Evolutionary conservation across 23 tunicate genomes (phyloP).

Genomic region (Oikopleura dioica): DNA sequence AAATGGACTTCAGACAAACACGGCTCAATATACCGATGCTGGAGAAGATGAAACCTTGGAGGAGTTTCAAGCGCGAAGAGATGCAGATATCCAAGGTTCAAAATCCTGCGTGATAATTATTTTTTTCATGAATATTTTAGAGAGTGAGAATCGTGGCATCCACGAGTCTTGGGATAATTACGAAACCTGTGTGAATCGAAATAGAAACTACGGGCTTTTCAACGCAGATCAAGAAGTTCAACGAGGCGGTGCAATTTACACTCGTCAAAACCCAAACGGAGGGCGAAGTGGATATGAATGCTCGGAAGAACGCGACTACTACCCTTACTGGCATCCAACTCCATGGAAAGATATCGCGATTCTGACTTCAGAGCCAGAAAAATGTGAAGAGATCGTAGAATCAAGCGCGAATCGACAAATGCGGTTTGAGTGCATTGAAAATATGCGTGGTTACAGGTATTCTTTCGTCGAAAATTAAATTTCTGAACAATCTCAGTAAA

Average conservation of each 20-base stretch:
- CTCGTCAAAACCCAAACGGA: slow-evolving; percentile 46
- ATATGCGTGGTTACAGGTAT: no score
- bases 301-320: slow-evolving; percentile 64
- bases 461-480: no score
- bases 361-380: slow-evolving; percentile 14
- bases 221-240: slow-evolving; percentile 37
- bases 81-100: slow-evolving; percentile 15
- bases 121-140: no score
- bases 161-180: slow-evolving; percentile 80
- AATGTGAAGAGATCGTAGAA: background rate
- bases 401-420: background rate
- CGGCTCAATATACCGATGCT: background rate
- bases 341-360: slow-evolving; percentile 61
- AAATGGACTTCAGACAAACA: slow-evolving; percentile 12
- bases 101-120: no score
- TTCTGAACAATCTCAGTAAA: no score
- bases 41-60: slow-evolving; percentile 14
- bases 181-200: slow-evolving; percentile 40
- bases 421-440: background rate
- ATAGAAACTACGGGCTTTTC: slow-evolving; percentile 54
- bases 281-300: slow-evolving; percentile 43
- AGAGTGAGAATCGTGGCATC: slow-evolving; percentile 26
- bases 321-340: slow-evolving; percentile 69
- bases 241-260: slow-evolving; percentile 26
- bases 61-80: slow-evolving; percentile 15